Conservation (phyloP, 2,797 vertebrate species). For the Urosaurus nigricauda region DNA sequence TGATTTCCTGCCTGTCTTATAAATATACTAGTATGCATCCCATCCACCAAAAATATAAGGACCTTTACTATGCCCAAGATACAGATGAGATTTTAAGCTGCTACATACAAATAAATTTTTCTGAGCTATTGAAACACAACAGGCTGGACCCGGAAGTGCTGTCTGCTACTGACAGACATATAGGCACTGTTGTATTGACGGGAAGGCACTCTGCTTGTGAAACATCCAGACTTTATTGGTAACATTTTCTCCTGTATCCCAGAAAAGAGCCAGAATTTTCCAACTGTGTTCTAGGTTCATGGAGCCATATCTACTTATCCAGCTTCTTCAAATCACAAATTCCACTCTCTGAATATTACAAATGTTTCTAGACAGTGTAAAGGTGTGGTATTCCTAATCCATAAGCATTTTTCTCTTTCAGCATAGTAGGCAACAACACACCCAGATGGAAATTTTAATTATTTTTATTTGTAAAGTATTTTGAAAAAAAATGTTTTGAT, state of each 20-base stretch:
- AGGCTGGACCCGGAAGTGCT: neutral
- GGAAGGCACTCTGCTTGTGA: neutral
- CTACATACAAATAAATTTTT: neutral
- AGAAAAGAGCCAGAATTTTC: neutral
- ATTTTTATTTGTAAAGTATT: too few species aligned
- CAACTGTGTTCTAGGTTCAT: neutral
- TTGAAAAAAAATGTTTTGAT: too few species aligned
- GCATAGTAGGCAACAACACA: too few species aligned
- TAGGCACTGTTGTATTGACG: neutral
- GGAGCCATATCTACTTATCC: neutral
- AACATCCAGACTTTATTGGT: neutral
- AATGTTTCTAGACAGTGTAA: too few species aligned
- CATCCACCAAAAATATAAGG: too few species aligned
- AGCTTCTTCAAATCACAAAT: conserved; percentile 3
- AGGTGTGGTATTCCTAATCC: too few species aligned
- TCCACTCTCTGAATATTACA: neutral
- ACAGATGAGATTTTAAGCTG: neutral
- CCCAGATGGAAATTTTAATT: too few species aligned
- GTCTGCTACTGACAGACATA: neutral
- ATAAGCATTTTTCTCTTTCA: too few species aligned
- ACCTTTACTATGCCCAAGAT: neutral
- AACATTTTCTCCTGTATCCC: neutral
- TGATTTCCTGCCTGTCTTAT: neutral
- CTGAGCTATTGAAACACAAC: neutral
- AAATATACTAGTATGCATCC: neutral